These are phyloP conservation scores for Etheostoma spectabile DNA, from an alignment of 2,113 vertebrate species.

Conservation along the genomic window DNA sequence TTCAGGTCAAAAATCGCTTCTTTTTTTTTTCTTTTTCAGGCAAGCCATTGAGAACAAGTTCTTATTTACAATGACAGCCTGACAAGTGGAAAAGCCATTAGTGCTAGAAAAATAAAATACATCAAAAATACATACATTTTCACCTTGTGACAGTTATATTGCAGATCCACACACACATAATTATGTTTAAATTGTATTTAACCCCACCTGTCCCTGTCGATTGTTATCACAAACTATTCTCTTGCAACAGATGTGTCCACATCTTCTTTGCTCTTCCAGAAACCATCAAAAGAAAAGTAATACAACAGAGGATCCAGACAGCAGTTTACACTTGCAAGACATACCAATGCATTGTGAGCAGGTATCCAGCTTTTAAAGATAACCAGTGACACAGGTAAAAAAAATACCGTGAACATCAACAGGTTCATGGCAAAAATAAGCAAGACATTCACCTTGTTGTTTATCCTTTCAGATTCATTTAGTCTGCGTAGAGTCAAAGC, in stretches of 20 bases:
- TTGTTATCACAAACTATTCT: neutral
- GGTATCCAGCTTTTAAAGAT: rapidly evolving
- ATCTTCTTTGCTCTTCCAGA: slow-evolving; percentile 70
- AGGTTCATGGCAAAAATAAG: slow-evolving; percentile 75
- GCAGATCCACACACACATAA: neutral
- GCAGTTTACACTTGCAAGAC: slow-evolving; percentile 73
- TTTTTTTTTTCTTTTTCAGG: too few relatives aligned
- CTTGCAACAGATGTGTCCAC: neutral
- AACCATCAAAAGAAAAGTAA: slow-evolving; percentile 78
- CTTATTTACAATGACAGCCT: too few relatives aligned
- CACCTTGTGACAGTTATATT: neutral
- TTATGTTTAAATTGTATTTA: neutral
- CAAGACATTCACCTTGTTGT: slow-evolving; percentile 75
- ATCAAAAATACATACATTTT: too few relatives aligned
- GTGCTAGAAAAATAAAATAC: too few relatives aligned
- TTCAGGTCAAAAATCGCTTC: neutral
- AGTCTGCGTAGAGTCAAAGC: slow-evolving; percentile 47
- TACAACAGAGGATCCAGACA: slow-evolving; percentile 78
- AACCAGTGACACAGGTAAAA: slow-evolving; percentile 62
- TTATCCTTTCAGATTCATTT: slow-evolving; percentile 26
- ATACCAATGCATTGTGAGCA: neutral
- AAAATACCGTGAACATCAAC: slow-evolving; percentile 73
- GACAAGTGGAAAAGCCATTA: too few relatives aligned
- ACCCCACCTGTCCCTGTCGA: neutral
- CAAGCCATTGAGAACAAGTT: too few relatives aligned